Evolutionary conservation across 2,888 invertebrate genomes (phyloP).

Genomic region (Dynastes hyllus): DNA sequence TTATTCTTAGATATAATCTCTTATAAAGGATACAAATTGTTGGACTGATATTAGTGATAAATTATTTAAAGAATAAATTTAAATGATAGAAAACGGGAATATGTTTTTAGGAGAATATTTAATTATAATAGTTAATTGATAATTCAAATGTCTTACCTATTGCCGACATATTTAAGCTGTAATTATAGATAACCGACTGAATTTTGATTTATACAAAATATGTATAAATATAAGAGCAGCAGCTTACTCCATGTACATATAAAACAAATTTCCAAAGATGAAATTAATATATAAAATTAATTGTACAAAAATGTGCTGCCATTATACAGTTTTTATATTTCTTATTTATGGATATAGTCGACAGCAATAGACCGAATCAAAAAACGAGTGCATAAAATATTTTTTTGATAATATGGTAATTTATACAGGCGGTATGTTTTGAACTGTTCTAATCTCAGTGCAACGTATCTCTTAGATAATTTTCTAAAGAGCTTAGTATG

Average conservation of each 20-base stretch:
- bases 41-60: conserved; percentile 34
- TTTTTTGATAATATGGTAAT: not conserved
- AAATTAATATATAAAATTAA: conserved; percentile 8
- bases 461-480: conserved; percentile 6
- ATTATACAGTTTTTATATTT: not conserved
- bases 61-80: conserved; percentile 32
- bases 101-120: conserved; percentile 12
- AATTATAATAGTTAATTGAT: not conserved
- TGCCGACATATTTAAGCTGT: conserved; percentile 6
- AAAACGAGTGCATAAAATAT: not conserved
- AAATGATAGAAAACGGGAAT: not conserved
- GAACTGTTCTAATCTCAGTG: conserved; percentile 12
- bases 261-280: conserved; percentile 5
- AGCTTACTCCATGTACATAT: not conserved
- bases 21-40: conserved; percentile 24
- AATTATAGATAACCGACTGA: conserved; percentile 10
- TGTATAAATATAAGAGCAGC: not conserved
- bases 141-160: conserved; percentile 8
- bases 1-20: conserved; percentile 12
- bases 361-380: conserved; percentile 16
- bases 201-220: not conserved
- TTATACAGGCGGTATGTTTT: not conserved
- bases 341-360: not conserved
- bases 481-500: conserved; percentile 12
- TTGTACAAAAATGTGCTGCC: conserved; percentile 18